Percentiles rank a stretch among this genome's conserved stretches.
phyloP scores from a whole-genome alignment of 2,888 invertebrate species.

The Embidobia sp. region DNA sequence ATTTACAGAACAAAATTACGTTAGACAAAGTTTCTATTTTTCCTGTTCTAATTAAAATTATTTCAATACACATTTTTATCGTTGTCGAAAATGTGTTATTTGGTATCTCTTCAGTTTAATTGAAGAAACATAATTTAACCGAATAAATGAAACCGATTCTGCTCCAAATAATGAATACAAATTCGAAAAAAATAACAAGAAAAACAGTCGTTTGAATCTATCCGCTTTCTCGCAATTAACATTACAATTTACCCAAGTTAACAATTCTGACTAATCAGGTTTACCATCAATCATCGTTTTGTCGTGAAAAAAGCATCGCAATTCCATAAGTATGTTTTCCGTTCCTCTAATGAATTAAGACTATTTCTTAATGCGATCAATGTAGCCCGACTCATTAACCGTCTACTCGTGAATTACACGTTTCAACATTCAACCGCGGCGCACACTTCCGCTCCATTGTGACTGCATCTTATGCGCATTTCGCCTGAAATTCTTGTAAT shows the following conservation, averaged over 20 bases:
- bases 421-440: conserved; percentile 45
- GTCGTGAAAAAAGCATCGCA: conserved; percentile 9
- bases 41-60: no score
- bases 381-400: conserved; percentile 45
- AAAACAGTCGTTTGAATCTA: background rate
- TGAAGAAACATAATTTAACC: no score
- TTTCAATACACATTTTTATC: no score
- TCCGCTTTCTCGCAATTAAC: conserved; percentile 22
- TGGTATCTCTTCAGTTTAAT: no score
- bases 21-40: no score
- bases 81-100: no score
- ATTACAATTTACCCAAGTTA: conserved; percentile 19
- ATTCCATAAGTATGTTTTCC: conserved; percentile 3
- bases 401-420: conserved; percentile 51
- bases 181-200: background rate
- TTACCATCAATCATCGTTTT: conserved; percentile 28
- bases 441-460: conserved; percentile 57
- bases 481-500: conserved; percentile 41
- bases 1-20: no score
- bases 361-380: conserved; percentile 40
- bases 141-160: no score
- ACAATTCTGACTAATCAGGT: conserved; percentile 30
- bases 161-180: no score
- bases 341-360: conserved; percentile 36
- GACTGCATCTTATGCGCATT: conserved; percentile 41